These are phyloP conservation scores for Centrocercus urophasianus DNA, from an alignment of 2,113 vertebrate genomes.

Conservation along the genomic window DNA sequence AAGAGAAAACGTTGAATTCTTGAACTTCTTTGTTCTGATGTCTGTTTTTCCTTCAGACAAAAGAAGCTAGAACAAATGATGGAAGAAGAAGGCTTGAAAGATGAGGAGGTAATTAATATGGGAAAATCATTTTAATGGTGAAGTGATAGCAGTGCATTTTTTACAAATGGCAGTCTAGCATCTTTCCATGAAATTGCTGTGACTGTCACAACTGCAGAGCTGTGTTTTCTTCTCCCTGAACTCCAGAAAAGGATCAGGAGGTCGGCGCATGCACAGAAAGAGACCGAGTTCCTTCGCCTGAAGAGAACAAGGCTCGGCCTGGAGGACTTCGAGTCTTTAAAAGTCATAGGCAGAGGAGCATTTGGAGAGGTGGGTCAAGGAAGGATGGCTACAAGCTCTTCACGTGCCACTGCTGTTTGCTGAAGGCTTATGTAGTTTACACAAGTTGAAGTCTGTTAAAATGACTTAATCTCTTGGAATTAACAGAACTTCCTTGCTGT, in stretches of 20 bases:
- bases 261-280: constrained; percentile 85
- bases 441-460: neutral
- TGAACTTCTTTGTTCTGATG: neutral
- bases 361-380: constrained; percentile 85
- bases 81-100: constrained; percentile 96
- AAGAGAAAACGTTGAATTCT: neutral
- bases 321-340: constrained; percentile 88
- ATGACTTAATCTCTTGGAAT: neutral
- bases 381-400: fast-evolving
- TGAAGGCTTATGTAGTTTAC: neutral
- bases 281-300: constrained; percentile 86
- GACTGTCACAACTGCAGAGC: neutral
- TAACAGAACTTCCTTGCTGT: too few species aligned
- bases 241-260: constrained; percentile 83
- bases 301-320: constrained; percentile 87
- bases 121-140: neutral
- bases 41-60: constrained; percentile 82
- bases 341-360: constrained; percentile 88
- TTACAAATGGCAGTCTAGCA: neutral
- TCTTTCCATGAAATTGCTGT: neutral
- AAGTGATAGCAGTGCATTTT: neutral
- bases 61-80: constrained; percentile 98
- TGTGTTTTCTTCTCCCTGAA: neutral
- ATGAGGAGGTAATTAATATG: constrained; percentile 90
- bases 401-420: neutral